These are phyloP conservation scores for Chelon labrosus DNA, from an alignment of 2,797 vertebrate species.

Conservation along the genomic window DNA sequence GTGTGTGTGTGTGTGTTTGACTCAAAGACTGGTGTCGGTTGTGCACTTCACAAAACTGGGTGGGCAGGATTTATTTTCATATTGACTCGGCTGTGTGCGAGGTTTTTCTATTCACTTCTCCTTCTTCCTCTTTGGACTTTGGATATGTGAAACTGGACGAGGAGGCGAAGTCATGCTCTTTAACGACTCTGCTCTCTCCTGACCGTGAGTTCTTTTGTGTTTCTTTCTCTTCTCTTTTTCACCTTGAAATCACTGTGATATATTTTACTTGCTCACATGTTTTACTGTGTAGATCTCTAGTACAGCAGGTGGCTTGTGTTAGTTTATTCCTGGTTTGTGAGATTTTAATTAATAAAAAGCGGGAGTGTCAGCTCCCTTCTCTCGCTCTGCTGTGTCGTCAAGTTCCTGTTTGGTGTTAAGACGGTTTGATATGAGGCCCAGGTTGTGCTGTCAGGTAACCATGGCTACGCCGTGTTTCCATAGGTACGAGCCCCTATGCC, in stretches of 20 bases:
- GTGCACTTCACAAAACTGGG: slow-evolving; percentile 34
- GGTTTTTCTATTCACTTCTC: slow-evolving; percentile 38
- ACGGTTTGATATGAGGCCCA: slow-evolving; percentile 54
- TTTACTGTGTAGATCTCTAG: neutral
- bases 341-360: slow-evolving; percentile 30
- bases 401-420: slow-evolving; percentile 62
- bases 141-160: slow-evolving; percentile 53
- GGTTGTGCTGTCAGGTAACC: slow-evolving; percentile 68
- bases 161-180: slow-evolving; percentile 59
- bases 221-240: neutral
- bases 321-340: slow-evolving; percentile 7
- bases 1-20: slow-evolving; percentile 31
- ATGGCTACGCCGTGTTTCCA: slow-evolving; percentile 68
- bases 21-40: slow-evolving; percentile 46
- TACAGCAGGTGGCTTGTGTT: neutral
- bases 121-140: slow-evolving; percentile 70
- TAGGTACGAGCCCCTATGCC: slow-evolving; percentile 60
- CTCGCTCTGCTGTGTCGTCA: slow-evolving; percentile 52
- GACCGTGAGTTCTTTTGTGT: neutral
- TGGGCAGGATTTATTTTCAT: slow-evolving; percentile 59
- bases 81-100: slow-evolving; percentile 36
- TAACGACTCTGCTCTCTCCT: neutral
- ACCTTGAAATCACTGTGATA: neutral
- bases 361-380: slow-evolving; percentile 32
- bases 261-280: neutral